phyloP scores from a whole-genome alignment of 2,797 vertebrate genomes.

The Channa striata region DNA sequence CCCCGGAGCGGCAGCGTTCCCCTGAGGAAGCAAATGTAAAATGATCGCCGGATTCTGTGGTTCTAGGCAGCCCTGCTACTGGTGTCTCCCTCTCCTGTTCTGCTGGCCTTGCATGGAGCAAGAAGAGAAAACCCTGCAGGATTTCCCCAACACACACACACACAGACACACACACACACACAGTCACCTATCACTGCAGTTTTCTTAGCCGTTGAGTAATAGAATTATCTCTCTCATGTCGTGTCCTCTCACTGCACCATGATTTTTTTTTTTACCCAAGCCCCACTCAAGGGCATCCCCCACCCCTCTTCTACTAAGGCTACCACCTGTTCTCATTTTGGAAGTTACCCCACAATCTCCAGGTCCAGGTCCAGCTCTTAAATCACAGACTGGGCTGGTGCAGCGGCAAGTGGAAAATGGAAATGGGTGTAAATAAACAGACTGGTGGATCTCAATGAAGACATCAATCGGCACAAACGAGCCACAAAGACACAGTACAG shows the following conservation, averaged over 20 bases:
- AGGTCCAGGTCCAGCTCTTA: conserved; percentile 3
- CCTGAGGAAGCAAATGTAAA: conserved; percentile 55
- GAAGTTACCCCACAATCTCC: conserved; percentile 26
- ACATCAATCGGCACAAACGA: conserved; percentile 45
- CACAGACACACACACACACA: conserved; percentile 29
- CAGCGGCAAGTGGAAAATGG: conserved; percentile 6
- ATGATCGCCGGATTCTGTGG: conserved; percentile 54
- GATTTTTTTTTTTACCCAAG: conserved; percentile 34
- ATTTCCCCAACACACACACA: conserved; percentile 47
- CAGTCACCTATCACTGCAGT: conserved; percentile 55
- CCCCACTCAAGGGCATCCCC: conserved; percentile 40
- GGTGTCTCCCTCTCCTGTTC: conserved; percentile 49
- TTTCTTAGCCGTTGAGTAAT: conserved; percentile 69
- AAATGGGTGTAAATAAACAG: conserved; percentile 26
- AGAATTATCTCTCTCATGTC: conserved; percentile 53
- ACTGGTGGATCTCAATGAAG: conserved; percentile 49
- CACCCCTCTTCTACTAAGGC: conserved; percentile 3
- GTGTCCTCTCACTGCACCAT: conserved; percentile 39
- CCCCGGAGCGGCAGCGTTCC: conserved; percentile 38
- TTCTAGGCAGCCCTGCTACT: conserved; percentile 49
- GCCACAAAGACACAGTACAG: conserved; percentile 43
- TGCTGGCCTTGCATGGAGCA: conserved; percentile 60
- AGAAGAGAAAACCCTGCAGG: conserved; percentile 71
- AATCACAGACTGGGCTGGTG: conserved; percentile 19
- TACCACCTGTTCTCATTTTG: not conserved